phyloP scores from a whole-genome alignment of 2,888 invertebrate genomes.

The Lagria hirta region DNA sequence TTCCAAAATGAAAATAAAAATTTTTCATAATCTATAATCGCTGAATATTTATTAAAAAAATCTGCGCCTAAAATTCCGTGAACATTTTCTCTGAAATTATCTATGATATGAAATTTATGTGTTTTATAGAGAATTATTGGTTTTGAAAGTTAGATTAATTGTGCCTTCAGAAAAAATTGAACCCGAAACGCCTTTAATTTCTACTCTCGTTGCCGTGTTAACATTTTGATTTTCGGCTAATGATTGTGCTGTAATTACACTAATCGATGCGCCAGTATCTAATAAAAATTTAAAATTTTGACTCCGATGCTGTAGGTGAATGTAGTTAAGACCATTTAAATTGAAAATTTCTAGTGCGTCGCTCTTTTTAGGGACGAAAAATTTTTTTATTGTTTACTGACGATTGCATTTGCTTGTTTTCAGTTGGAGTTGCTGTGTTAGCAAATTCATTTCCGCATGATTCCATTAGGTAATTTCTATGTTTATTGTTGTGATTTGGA shows the following conservation, averaged over 20 bases:
- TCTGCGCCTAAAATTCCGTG: slow-evolving; percentile 17
- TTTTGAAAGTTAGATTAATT: slow-evolving; percentile 5
- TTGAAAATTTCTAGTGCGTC: slow-evolving; percentile 5
- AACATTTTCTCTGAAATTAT: slow-evolving; percentile 8
- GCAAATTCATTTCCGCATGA: no score
- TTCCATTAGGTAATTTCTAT: no score
- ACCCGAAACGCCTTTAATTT: slow-evolving; percentile 8
- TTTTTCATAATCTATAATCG: slow-evolving; percentile 11
- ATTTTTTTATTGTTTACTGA: no score
- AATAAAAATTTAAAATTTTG: slow-evolving; percentile 12
- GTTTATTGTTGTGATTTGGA: no score
- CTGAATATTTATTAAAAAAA: slow-evolving; percentile 16
- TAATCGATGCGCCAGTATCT: slow-evolving; percentile 19
- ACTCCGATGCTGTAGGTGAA: slow-evolving; percentile 1
- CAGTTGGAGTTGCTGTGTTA: no score
- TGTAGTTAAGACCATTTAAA: slow-evolving; percentile 12
- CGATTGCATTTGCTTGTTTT: no score
- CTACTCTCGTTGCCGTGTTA: slow-evolving; percentile 2
- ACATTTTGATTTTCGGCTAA: slow-evolving; percentile 7
- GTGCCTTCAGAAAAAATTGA: slow-evolving; percentile 5
- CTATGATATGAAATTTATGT: slow-evolving; percentile 14
- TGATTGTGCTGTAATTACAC: slow-evolving; percentile 9
- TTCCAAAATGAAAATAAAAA: slow-evolving; percentile 9
- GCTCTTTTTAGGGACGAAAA: no score
- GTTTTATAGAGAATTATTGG: slow-evolving; percentile 3